A percentile compares a stretch with the other conserved stretches of the same genome.
phyloP scores from a whole-genome alignment of 2,113 vertebrate species.

The Poecile atricapillus region DNA sequence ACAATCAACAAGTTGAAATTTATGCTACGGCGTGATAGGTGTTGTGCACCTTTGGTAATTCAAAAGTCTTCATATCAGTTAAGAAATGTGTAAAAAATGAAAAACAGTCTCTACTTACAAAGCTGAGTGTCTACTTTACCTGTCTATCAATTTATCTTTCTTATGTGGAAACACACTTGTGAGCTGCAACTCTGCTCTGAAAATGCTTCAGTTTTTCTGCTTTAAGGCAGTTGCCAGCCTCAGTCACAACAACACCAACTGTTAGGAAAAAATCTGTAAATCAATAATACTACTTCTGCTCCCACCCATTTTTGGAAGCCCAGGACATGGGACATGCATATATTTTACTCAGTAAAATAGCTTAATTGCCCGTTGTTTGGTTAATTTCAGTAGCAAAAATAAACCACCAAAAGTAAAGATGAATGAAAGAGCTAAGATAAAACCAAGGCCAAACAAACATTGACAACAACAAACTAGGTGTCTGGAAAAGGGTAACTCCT shows the following conservation, averaged over 20 bases:
- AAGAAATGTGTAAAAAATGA: background rate
- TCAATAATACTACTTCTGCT: background rate
- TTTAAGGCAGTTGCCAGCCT: background rate
- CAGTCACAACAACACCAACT: background rate
- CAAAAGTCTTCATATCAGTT: background rate
- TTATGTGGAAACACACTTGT: background rate
- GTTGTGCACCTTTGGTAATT: background rate
- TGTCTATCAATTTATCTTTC: background rate
- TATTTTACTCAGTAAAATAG: background rate
- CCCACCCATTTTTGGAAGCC: background rate
- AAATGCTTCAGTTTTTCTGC: background rate
- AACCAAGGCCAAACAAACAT: constrained; percentile 38
- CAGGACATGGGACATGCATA: background rate
- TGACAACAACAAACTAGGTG: constrained; percentile 20
- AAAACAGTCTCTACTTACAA: background rate
- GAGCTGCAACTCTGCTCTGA: background rate
- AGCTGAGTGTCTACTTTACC: background rate
- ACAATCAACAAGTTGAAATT: background rate
- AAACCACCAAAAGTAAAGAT: constrained; percentile 28
- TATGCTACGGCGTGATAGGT: background rate
- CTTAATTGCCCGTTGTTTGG: constrained; percentile 13
- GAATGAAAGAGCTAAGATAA: constrained; percentile 29
- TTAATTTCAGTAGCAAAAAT: constrained; percentile 32
- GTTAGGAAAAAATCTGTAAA: background rate
- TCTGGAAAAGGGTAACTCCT: background rate